A percentile compares a stretch with the other conserved stretches of the same genome.
Evolutionary conservation across 2,113 vertebrate genomes (phyloP).

Genomic region (Gallinago paraguaiae): DNA sequence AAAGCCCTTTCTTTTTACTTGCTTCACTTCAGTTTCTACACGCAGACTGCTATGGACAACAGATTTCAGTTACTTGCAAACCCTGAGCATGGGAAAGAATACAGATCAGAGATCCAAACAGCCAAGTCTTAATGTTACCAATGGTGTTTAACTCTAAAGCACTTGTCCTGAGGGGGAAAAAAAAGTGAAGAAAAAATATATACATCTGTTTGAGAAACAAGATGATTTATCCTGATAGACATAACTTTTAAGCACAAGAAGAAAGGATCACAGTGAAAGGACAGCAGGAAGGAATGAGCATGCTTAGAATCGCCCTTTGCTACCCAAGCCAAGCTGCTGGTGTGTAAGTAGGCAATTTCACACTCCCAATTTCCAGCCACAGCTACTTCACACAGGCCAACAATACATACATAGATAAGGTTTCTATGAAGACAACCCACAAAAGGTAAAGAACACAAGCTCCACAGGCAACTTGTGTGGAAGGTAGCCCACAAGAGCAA

Average conservation of each 20-base stretch:
- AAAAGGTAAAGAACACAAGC: neutral
- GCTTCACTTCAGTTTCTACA: neutral
- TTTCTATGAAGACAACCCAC: neutral
- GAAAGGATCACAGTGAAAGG: neutral
- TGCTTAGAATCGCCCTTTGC: neutral
- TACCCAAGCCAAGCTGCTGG: neutral
- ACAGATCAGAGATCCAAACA: neutral
- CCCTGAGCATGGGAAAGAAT: neutral
- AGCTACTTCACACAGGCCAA: neutral
- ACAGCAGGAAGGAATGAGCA: neutral
- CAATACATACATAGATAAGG: neutral
- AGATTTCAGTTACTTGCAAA: neutral
- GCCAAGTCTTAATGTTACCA: neutral
- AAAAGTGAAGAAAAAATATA: accelerated
- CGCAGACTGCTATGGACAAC: neutral
- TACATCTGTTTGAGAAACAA: neutral
- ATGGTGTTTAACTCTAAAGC: neutral
- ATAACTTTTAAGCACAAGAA: neutral
- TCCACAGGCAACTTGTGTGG: neutral
- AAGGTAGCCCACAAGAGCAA: neutral
- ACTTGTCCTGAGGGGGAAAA: neutral
- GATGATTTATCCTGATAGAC: neutral
- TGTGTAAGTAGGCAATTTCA: neutral
- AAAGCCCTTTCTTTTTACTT: neutral
- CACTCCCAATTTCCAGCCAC: neutral